A percentile compares a stretch with the other conserved stretches of the same genome.
These are phyloP conservation scores for Oryzias curvinotus DNA, from an alignment of 2,113 vertebrate species.

Conservation along the genomic window DNA sequence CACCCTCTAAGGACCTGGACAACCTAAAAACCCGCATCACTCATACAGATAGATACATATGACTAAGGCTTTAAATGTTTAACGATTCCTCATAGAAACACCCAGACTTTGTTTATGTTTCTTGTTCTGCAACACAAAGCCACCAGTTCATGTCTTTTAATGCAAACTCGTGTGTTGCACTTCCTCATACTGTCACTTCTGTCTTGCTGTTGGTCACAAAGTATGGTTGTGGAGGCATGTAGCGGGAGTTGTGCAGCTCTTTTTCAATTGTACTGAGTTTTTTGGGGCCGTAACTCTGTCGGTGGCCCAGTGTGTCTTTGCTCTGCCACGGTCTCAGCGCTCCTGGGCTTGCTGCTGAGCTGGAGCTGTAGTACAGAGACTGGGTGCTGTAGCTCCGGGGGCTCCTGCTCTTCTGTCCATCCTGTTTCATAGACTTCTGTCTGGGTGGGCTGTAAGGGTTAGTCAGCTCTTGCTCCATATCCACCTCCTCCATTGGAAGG, in stretches of 20 bases:
- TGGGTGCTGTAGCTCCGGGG: constrained; percentile 79
- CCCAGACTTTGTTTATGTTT: constrained; percentile 31
- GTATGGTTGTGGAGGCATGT: constrained; percentile 90
- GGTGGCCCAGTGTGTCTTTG: constrained; percentile 82
- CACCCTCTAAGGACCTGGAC: too few species aligned
- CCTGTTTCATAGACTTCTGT: constrained; percentile 79
- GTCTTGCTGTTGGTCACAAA: constrained; percentile 99
- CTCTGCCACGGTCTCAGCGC: constrained; percentile 84
- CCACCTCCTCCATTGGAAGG: constrained; percentile 87
- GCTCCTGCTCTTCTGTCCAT: constrained; percentile 84
- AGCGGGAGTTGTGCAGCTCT: constrained; percentile 84
- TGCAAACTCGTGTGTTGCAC: not conserved
- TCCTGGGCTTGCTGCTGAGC: constrained; percentile 46
- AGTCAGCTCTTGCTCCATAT: constrained; percentile 83
- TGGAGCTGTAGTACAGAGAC: constrained; percentile 79
- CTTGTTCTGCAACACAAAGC: constrained; percentile 16
- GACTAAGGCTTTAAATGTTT: not conserved
- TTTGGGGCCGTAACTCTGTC: constrained; percentile 82
- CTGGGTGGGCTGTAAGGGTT: constrained; percentile 86
- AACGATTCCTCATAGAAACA: constrained; percentile 31
- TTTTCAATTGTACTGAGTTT: constrained; percentile 84
- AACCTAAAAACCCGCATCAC: too few species aligned
- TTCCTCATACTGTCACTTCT: constrained; percentile 91
- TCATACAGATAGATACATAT: too few species aligned
- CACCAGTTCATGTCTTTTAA: constrained; percentile 9